Evolutionary conservation across 2,113 vertebrate genomes (phyloP).

Genomic region (Nestor notabilis): DNA sequence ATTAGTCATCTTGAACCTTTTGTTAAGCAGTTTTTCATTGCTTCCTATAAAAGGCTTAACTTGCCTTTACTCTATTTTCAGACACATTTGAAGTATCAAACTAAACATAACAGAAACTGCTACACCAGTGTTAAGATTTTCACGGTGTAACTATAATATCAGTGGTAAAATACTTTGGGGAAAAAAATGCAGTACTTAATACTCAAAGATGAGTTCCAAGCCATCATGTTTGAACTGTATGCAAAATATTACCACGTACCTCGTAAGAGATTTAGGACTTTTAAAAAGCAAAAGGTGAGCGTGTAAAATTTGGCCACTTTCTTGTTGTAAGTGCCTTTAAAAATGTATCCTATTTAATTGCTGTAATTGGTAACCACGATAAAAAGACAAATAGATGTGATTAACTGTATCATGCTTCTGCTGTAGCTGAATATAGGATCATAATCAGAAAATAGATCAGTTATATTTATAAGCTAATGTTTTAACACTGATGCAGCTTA

Average conservation of each 20-base stretch:
- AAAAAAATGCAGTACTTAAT: background rate
- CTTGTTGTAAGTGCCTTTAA: background rate
- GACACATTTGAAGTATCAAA: background rate
- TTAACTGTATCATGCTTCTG: background rate
- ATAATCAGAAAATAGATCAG: background rate
- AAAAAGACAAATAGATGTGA: background rate
- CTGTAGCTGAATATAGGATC: background rate
- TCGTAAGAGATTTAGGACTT: background rate
- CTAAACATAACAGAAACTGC: conserved; percentile 3
- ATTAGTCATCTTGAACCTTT: conserved; percentile 25
- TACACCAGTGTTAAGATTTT: background rate
- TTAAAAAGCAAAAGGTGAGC: background rate
- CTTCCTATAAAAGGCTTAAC: background rate
- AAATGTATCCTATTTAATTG: background rate
- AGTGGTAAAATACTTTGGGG: background rate
- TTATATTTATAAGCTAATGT: background rate
- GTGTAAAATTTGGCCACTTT: background rate
- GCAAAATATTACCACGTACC: background rate
- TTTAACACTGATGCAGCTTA: background rate
- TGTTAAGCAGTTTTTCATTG: background rate
- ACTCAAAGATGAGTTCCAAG: background rate
- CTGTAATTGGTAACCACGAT: background rate
- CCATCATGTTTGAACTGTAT: background rate
- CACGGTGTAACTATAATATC: background rate
- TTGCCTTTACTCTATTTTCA: conserved; percentile 1